Evolutionary conservation across 1,140 invertebrate species (phyloP).

Genomic region (Drosophila yakuba): DNA sequence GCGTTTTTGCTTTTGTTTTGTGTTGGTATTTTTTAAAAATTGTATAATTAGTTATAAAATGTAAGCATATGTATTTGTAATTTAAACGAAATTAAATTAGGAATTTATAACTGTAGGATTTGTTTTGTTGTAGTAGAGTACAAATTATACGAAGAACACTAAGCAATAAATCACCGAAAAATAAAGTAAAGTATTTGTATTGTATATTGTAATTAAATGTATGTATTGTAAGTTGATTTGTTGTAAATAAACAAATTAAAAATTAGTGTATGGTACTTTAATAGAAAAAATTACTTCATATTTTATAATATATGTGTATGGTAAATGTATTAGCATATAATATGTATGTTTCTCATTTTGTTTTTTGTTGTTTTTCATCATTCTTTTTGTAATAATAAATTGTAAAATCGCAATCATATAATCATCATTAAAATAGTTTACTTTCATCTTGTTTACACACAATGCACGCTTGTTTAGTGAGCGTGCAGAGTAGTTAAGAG

Average conservation of each 20-base stretch:
- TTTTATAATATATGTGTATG: constrained; percentile 73
- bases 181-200: constrained; percentile 73
- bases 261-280: constrained; percentile 75
- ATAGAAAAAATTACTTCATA: constrained; percentile 78
- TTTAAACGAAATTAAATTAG: constrained; percentile 83
- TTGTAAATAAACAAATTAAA: constrained; percentile 82
- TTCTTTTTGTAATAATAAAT: constrained; percentile 71
- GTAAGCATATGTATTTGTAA: constrained; percentile 79
- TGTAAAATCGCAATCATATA: constrained; percentile 78
- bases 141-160: constrained; percentile 76
- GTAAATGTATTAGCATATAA: constrained; percentile 76
- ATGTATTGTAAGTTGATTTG: constrained; percentile 47
- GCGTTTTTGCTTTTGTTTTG: constrained; percentile 59
- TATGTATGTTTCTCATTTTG: constrained; percentile 62
- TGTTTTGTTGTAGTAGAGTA: constrained; percentile 66
- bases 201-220: constrained; percentile 63
- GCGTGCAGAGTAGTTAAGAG: constrained; percentile 67
- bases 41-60: constrained; percentile 80
- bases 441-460: constrained; percentile 64
- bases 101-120: constrained; percentile 77
- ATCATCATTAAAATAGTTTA: constrained; percentile 75
- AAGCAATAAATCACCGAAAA: constrained; percentile 83
- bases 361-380: constrained; percentile 49
- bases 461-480: constrained; percentile 44
- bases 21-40: constrained; percentile 50